A percentile compares a stretch with the other conserved stretches of the same genome.
Evolutionary conservation across 2,113 vertebrate genomes (phyloP).

Genomic region (Cebus imitator): DNA sequence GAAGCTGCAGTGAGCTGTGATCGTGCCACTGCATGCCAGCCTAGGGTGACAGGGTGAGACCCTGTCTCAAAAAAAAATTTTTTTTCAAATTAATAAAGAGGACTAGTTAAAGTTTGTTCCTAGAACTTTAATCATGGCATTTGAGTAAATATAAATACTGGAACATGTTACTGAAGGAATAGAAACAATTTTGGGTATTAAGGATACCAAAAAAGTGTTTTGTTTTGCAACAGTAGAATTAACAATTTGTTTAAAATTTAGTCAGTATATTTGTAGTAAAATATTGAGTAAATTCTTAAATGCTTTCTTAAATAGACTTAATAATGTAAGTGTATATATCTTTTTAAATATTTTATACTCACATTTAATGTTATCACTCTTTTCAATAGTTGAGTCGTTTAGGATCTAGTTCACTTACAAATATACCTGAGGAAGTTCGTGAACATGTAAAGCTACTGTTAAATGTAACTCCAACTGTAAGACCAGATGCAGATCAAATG

Average conservation of each 20-base stretch:
- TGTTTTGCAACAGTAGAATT: neutral
- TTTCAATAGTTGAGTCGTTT: slow-evolving; percentile 92
- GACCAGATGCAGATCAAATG: slow-evolving; percentile 98
- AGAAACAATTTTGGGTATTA: slow-evolving; percentile 4
- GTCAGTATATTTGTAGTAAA: neutral
- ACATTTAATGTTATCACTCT: slow-evolving; percentile 61
- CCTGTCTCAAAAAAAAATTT: neutral
- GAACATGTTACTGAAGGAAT: slow-evolving; percentile 34
- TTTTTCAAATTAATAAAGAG: neutral
- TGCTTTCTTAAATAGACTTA: neutral
- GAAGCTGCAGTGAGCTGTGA: neutral
- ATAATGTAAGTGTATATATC: neutral
- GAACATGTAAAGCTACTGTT: slow-evolving; percentile 96
- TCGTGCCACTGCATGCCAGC: neutral
- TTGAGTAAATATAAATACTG: slow-evolving; percentile 15
- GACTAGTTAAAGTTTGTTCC: neutral
- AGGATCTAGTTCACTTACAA: slow-evolving; percentile 88
- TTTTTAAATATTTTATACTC: slow-evolving; percentile 59
- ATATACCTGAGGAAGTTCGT: slow-evolving; percentile 93
- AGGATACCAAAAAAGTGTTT: neutral
- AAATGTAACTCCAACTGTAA: slow-evolving; percentile 94
- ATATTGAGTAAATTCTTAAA: neutral
- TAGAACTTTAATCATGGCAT: neutral
- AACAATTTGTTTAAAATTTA: neutral
- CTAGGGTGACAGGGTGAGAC: neutral